Evolutionary conservation across 2,888 invertebrate species (phyloP), one percentile per base, ranked within the genome.

Genomic region (Aspidapion aeneum): DNA sequence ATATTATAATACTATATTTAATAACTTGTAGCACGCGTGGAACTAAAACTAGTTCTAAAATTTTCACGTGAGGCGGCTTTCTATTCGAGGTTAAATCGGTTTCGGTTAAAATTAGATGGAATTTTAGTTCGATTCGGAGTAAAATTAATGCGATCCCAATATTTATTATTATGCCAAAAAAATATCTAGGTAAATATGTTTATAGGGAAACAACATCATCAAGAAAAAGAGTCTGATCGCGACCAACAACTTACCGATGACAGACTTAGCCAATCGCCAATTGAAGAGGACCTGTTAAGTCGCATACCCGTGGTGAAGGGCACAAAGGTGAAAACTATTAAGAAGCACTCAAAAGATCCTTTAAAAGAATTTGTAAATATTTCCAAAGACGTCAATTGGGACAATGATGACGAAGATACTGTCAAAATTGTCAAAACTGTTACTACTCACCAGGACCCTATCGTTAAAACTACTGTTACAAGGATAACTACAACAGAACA

Each of bases 301-400:
- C 78, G 77, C 72, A 80, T 80, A 61, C 80, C 80, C 0, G 74
- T 80, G 18, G 72, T 75, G 7, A 79, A 79, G 67, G 80, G 78
- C 49, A 74, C 77, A 18, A 81, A 81, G 75, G 74, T 81, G 1
- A 81, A 81, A 74, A 82, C 82, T 1, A 81, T 82, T 19, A 82
- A 81, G 68, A 82, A 82, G 72, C 82, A 82, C 71, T 81, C 82
- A 1, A 82, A 82, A 71, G 80, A 80, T 71, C 80, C 80, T 1
- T 63, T 80, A 20, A 80, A 80, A 70, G 80, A 80, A 64, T 80
- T 80, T 62, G 79, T 79, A 12, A 78, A 77, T 63, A 68, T 80
- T 54, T 74, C 78, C 1, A 78, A 78, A 69, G 80, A 81, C 62
- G 79, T 80, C 18, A 79, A 80, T 68, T 80, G 81, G 80, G 79